Conservation (phyloP, 2,888 invertebrate genomes). For the Crossocerus cetratus region DNA sequence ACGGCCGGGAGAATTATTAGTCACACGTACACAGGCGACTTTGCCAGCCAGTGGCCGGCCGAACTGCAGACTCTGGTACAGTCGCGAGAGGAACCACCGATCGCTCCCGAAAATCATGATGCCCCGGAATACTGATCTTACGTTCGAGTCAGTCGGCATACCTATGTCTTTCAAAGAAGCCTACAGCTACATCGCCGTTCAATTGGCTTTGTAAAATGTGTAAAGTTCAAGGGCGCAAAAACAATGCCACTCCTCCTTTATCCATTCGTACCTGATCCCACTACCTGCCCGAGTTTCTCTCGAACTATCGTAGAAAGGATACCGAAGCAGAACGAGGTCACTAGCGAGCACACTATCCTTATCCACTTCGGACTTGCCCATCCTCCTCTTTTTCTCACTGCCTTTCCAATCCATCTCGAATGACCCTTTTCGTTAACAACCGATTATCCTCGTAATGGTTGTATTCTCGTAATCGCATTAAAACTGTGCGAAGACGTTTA, state of each 20-base stretch:
- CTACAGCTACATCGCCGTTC: not conserved
- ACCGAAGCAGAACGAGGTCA: constrained; percentile 55
- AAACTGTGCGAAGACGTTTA: no score
- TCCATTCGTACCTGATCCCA: constrained; percentile 12
- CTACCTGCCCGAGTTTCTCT: constrained; percentile 34
- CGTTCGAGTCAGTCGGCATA: no score
- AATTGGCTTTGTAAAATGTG: constrained; percentile 12
- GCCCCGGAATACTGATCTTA: no score
- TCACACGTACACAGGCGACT: constrained; percentile 24
- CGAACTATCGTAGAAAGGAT: constrained; percentile 42
- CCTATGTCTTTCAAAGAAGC: no score
- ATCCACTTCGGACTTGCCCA: constrained; percentile 3
- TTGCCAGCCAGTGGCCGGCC: constrained; percentile 17
- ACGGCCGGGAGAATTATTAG: constrained; percentile 42
- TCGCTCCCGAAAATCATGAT: constrained; percentile 19
- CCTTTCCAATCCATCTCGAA: no score
- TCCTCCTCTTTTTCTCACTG: not conserved
- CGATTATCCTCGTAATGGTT: not conserved
- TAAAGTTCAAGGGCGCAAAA: constrained; percentile 55
- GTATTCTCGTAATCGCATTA: not conserved
- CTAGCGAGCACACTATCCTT: constrained; percentile 40
- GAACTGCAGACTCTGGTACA: constrained; percentile 43
- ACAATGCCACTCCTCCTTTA: constrained; percentile 45
- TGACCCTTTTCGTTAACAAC: not conserved
- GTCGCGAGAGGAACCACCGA: constrained; percentile 36